Conservation (phyloP, 1,140 invertebrate genomes). For the Megalopta genalis region DNA sequence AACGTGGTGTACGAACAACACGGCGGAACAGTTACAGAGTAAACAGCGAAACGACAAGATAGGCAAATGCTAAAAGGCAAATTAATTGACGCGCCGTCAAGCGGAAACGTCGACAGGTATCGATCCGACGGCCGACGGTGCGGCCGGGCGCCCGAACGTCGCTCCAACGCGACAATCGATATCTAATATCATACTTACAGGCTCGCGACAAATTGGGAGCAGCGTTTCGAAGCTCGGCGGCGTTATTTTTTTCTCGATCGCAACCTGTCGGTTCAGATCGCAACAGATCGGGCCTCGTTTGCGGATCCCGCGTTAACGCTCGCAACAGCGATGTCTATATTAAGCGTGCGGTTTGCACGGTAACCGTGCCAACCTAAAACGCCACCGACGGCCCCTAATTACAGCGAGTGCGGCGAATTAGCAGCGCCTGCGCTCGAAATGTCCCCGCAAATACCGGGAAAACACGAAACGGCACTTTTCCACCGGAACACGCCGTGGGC, state of each 20-base stretch:
- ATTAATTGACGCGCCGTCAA: too few species aligned
- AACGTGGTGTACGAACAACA: too few species aligned
- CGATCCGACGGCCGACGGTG: too few species aligned
- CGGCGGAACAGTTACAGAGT: too few species aligned
- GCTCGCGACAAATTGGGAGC: too few species aligned
- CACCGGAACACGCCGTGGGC: background rate
- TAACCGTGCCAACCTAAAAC: slow-evolving; percentile 55
- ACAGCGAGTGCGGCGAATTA: slow-evolving; percentile 61
- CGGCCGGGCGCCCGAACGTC: too few species aligned
- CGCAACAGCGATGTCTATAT: slow-evolving; percentile 48
- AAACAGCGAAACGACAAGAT: too few species aligned
- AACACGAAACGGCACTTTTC: slow-evolving; percentile 70
- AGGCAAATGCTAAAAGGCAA: too few species aligned
- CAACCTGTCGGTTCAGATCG: background rate
- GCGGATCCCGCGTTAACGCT: background rate
- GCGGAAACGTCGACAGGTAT: too few species aligned
- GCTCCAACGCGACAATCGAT: too few species aligned
- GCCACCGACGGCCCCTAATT: slow-evolving; percentile 49
- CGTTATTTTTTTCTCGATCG: too few species aligned
- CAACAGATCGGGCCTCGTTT: background rate
- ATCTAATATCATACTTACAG: too few species aligned
- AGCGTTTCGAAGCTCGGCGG: background rate
- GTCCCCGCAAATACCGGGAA: slow-evolving; percentile 59
- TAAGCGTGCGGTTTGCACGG: slow-evolving; percentile 49
- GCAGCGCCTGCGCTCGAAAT: slow-evolving; percentile 51